Evolutionary conservation across 2,113 vertebrate genomes (phyloP), one percentile per base, ranked within the genome.

Genomic region (Etheostoma cragini): DNA sequence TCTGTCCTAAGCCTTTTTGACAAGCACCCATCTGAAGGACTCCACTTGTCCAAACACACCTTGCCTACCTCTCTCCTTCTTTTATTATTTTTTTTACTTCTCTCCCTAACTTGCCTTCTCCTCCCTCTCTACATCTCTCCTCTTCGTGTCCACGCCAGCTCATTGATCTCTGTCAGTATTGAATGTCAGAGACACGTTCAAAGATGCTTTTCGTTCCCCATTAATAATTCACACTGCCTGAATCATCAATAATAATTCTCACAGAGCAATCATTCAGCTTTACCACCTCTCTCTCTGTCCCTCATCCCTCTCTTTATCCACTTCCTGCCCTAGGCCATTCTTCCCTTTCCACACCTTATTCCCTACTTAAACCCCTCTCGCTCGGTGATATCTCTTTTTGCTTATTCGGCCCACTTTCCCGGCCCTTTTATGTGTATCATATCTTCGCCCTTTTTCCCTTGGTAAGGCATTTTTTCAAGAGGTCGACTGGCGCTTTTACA

Each of bases 211-310:
- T 94, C 92, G 88, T 89, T 89, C 69, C 72, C 91, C 93, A 91
- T 95, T 94, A 95, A 95, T 95, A 95, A 95, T 95, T 95, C 92
- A 95, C 94, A 88, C 87, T 38, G 91, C 84, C 94, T 95, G 94
- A 95, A 93, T 95, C 95, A 95, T 95, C 94, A 95, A 94, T 94
- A 94, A 95, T 95, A 94, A 93, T 94, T 94, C 93, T 95, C 94
- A 93, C 92, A 91, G 89, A 91, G 93, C 93, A 90, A 94, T 95
- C 93, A 94, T 94, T 94, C 92, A 94, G 92, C 91, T 94, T 93
- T 91, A 91, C 92, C 89, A 87, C 92, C 91, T 82, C 90, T 86
- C 86, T 58, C 67, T n/a, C 54, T 56, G 68, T 74, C 76, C 63
- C 80, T 56, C 71, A 78, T 83, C 70, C 72, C 71, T 72, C 82